These are phyloP conservation scores for Fratercula arctica DNA, from an alignment of 2,797 vertebrate genomes.

Conservation along the genomic window DNA sequence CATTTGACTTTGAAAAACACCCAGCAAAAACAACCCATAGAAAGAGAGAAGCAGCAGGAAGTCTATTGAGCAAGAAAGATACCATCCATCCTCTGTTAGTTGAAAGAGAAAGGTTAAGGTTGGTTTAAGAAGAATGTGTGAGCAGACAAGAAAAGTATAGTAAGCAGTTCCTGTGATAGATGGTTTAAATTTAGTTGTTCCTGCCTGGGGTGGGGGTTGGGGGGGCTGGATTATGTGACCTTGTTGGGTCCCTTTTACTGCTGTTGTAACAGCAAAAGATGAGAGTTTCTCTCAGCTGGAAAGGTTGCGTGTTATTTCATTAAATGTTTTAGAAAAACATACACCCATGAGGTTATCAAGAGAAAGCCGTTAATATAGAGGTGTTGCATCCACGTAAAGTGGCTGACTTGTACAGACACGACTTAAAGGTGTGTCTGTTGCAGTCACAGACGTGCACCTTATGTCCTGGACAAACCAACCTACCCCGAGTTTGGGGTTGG, in stretches of 20 bases:
- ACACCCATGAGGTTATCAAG: not conserved
- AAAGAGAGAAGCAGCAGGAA: constrained; percentile 32
- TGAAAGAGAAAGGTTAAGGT: constrained; percentile 35
- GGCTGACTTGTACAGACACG: not conserved
- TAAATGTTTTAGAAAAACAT: not conserved
- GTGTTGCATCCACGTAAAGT: not conserved
- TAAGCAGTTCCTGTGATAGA: constrained; percentile 38
- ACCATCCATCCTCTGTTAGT: not conserved
- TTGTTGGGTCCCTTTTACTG: not conserved
- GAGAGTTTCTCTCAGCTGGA: not conserved
- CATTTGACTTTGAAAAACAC: constrained; percentile 45
- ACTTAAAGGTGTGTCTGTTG: not conserved
- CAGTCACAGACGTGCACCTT: not conserved
- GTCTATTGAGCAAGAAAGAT: not conserved
- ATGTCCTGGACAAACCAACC: not conserved
- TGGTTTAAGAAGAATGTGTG: constrained; percentile 29
- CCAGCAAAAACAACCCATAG: not conserved
- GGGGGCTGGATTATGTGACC: not conserved
- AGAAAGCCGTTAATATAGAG: not conserved
- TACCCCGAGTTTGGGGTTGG: not conserved
- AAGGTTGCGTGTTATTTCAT: not conserved
- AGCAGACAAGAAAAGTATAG: constrained; percentile 31
- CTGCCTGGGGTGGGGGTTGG: not conserved
- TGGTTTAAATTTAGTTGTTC: constrained; percentile 32
- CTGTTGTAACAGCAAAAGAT: not conserved